Evolutionary conservation across 2,797 vertebrate genomes (phyloP).

Genomic region (Chelmon rostratus): DNA sequence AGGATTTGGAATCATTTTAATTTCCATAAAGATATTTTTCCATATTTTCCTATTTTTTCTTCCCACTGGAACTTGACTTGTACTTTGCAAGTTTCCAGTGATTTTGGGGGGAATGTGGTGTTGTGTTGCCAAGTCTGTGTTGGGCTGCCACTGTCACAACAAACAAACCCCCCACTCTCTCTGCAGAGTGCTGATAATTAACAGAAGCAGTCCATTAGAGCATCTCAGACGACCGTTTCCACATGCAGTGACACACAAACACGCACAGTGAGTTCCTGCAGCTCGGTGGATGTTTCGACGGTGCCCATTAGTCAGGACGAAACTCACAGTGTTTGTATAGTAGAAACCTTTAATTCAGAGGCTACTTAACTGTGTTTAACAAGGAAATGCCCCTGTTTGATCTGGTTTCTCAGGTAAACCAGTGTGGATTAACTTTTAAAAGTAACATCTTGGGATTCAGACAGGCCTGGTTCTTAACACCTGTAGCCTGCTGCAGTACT

Average conservation of each 20-base stretch:
- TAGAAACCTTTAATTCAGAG: slow-evolving; percentile 38
- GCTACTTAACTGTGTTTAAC: slow-evolving; percentile 45
- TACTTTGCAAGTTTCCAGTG: slow-evolving; percentile 61
- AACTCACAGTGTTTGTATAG: slow-evolving; percentile 46
- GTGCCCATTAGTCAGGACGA: slow-evolving; percentile 42
- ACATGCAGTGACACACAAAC: slow-evolving; percentile 14
- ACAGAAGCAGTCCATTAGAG: slow-evolving; percentile 14
- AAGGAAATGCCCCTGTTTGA: slow-evolving; percentile 30
- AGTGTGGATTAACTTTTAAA: slow-evolving; percentile 37
- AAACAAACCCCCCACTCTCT: slow-evolving; percentile 44
- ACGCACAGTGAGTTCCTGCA: slow-evolving; percentile 37
- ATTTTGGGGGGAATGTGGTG: slow-evolving; percentile 48
- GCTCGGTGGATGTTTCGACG: slow-evolving; percentile 36
- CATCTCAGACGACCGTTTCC: slow-evolving; percentile 19
- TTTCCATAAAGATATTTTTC: slow-evolving; percentile 71
- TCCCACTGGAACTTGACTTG: slow-evolving; percentile 35
- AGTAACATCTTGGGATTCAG: slow-evolving; percentile 24
- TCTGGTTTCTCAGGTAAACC: slow-evolving; percentile 55
- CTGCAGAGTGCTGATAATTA: slow-evolving; percentile 33
- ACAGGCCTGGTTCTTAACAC: slow-evolving; percentile 12
- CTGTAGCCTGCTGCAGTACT: slow-evolving; percentile 16
- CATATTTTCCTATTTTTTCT: slow-evolving; percentile 69
- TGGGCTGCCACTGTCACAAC: slow-evolving; percentile 46
- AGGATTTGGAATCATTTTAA: slow-evolving; percentile 66
- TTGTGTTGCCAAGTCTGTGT: slow-evolving; percentile 37